Conservation (phyloP, 1,140 invertebrate species). For the Zeugodacus cucurbitae region DNA sequence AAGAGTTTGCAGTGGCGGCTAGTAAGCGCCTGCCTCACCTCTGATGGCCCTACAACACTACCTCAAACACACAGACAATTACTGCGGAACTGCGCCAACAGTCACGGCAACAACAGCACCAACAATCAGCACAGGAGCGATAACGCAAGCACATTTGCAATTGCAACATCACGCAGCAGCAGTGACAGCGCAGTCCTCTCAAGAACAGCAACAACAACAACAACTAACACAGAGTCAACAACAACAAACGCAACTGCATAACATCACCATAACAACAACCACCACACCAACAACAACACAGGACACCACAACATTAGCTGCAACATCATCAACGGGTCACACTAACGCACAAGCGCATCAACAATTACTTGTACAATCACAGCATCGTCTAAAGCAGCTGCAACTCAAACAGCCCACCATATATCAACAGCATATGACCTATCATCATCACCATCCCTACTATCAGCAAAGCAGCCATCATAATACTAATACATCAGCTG, state of each 20-base stretch:
- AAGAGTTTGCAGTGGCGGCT: slow-evolving; percentile 39
- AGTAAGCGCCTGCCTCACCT: slow-evolving; percentile 45
- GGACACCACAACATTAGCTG: neutral
- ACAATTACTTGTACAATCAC: slow-evolving; percentile 52
- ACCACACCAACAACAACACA: slow-evolving; percentile 50
- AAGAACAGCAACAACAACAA: neutral
- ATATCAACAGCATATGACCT: slow-evolving; percentile 61
- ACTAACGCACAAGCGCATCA: slow-evolving; percentile 48
- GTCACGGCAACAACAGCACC: slow-evolving; percentile 40
- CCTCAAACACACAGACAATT: slow-evolving; percentile 59
- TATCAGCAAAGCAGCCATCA: slow-evolving; percentile 53
- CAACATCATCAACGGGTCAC: neutral
- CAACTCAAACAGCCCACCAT: slow-evolving; percentile 62
- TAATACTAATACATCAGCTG: slow-evolving; percentile 44
- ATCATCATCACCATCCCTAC: slow-evolving; percentile 61
- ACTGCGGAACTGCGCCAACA: slow-evolving; percentile 45
- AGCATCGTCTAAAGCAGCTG: slow-evolving; percentile 58
- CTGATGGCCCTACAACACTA: slow-evolving; percentile 64
- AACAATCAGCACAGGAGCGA: slow-evolving; percentile 45
- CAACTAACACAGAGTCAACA: slow-evolving; percentile 13
- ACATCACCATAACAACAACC: slow-evolving; percentile 41
- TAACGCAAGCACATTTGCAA: slow-evolving; percentile 44
- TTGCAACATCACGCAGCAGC: slow-evolving; percentile 6
- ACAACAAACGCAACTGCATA: slow-evolving; percentile 49
- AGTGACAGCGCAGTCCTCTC: neutral